phyloP scores from a whole-genome alignment of 2,888 invertebrate genomes.

The Cataglyphis livida region DNA sequence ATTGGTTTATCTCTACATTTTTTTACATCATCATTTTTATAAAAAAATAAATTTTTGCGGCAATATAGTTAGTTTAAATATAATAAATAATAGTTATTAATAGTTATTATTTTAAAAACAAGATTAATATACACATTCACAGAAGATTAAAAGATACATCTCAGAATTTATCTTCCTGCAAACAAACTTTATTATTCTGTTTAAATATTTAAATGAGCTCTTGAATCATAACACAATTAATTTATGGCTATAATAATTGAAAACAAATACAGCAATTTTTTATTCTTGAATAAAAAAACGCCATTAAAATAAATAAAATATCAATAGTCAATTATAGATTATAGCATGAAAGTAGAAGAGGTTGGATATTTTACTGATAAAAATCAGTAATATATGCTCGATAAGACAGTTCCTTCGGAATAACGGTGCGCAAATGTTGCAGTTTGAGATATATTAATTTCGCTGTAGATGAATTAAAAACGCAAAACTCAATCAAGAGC shows the following conservation, averaged over 20 bases:
- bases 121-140: not conserved
- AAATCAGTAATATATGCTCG: not conserved
- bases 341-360: not conserved
- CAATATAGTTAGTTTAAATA: not conserved
- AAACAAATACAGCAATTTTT: constrained; percentile 1
- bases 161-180: not conserved
- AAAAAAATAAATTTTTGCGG: constrained; percentile 38
- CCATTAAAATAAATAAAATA: constrained; percentile 29
- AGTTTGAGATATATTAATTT: constrained; percentile 8
- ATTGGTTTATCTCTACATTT: constrained; percentile 34
- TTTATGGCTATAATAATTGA: not conserved
- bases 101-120: constrained; percentile 16
- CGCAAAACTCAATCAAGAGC: not conserved
- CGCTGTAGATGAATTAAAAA: constrained; percentile 1
- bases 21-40: not conserved
- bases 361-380: not conserved
- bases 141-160: not conserved
- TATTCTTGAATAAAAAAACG: not conserved
- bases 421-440: not conserved
- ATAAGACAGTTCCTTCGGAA: not conserved
- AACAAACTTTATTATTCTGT: not conserved
- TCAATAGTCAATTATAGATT: not conserved
- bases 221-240: constrained; percentile 18
- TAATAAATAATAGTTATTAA: no score
- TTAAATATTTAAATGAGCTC: not conserved